Conservation (phyloP, 2,888 invertebrate genomes). For the Didymodactylos carnosus region DNA sequence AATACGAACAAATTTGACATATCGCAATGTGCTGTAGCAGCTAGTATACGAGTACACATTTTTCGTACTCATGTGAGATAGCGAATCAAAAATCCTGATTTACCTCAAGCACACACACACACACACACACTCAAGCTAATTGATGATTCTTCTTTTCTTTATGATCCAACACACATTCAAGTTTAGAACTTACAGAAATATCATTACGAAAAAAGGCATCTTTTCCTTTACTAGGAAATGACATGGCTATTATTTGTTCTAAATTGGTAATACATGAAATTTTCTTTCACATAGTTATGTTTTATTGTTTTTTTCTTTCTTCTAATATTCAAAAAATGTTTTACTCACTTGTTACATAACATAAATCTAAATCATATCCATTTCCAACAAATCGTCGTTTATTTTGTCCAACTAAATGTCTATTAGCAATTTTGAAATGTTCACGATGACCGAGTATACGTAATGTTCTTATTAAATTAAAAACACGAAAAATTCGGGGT, state of each 20-base stretch:
- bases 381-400: slow-evolving; percentile 37
- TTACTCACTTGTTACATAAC: slow-evolving; percentile 35
- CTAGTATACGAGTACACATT: too few relatives aligned
- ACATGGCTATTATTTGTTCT: slow-evolving; percentile 39
- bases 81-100: too few relatives aligned
- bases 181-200: slow-evolving; percentile 29
- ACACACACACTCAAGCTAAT: too few relatives aligned
- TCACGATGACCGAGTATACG: slow-evolving; percentile 2
- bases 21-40: too few relatives aligned
- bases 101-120: too few relatives aligned
- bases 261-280: background rate
- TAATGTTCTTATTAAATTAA: slow-evolving; percentile 25
- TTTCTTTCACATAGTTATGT: background rate
- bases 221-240: slow-evolving; percentile 37
- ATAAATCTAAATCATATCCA: slow-evolving; percentile 39
- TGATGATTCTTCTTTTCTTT: too few relatives aligned
- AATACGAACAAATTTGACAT: too few relatives aligned
- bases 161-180: too few relatives aligned
- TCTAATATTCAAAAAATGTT: too few relatives aligned
- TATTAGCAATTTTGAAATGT: slow-evolving; percentile 21
- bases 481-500: slow-evolving; percentile 30
- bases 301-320: too few relatives aligned
- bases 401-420: slow-evolving; percentile 38
- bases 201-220: slow-evolving; percentile 38
- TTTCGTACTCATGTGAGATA: too few relatives aligned